Conservation (phyloP, 2,797 vertebrate genomes). For the Ataeniobius toweri region DNA sequence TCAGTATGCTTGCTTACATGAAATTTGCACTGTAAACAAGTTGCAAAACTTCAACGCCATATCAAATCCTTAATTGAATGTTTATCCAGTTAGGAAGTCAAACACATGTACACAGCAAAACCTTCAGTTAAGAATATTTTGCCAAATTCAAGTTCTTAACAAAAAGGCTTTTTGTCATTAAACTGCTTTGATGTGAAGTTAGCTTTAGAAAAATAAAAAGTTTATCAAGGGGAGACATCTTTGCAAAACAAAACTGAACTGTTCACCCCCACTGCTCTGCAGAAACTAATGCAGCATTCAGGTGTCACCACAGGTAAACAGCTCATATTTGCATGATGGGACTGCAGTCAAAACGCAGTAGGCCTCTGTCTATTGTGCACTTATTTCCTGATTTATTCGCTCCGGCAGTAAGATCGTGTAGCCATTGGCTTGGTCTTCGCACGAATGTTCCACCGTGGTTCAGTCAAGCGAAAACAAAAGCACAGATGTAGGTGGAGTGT, state of each 20-base stretch:
- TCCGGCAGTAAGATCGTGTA: not conserved
- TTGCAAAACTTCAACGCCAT: not conserved
- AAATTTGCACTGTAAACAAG: not conserved
- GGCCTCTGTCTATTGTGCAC: not conserved
- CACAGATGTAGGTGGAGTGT: not conserved
- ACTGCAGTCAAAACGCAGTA: not conserved
- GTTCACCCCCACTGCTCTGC: no score
- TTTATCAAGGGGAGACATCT: not conserved
- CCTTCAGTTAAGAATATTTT: not conserved
- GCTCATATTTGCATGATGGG: slow-evolving; percentile 5
- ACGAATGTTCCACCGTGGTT: not conserved
- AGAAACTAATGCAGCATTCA: not conserved
- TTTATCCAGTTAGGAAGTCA: not conserved
- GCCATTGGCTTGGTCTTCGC: not conserved
- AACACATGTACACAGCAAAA: not conserved
- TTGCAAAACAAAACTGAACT: no score
- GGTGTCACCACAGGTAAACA: not conserved
- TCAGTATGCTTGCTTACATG: not conserved
- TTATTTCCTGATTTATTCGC: not conserved
- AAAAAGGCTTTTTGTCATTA: not conserved
- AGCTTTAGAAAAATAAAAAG: not conserved
- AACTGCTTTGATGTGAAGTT: not conserved
- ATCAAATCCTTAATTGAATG: not conserved
- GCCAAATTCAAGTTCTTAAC: not conserved
- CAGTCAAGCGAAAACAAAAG: not conserved